phyloP scores from a whole-genome alignment of 2,797 vertebrate species.

The Buphagus erythrorhynchus region DNA sequence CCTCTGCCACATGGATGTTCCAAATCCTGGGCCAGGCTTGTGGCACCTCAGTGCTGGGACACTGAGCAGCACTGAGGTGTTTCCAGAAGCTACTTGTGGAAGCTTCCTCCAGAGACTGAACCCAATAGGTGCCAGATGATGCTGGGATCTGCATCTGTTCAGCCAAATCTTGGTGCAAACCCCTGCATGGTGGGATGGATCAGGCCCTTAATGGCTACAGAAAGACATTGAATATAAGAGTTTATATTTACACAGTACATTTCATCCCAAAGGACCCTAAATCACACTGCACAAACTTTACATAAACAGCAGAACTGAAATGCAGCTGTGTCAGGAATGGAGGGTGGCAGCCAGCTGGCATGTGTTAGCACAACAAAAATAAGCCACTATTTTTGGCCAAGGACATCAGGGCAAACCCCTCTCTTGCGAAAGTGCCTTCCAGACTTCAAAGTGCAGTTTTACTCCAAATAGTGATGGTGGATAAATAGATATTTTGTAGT shows the following conservation, averaged over 20 bases:
- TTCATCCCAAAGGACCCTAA: conserved; percentile 38
- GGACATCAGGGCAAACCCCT: conserved; percentile 51
- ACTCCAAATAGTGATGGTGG: background rate
- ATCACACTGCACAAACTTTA: conserved; percentile 41
- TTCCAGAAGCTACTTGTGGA: background rate
- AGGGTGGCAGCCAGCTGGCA: conserved; percentile 60
- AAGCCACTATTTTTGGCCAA: conserved; percentile 71
- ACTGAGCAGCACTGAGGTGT: background rate
- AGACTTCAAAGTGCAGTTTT: conserved; percentile 22
- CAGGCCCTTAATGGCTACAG: background rate
- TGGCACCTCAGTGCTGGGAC: background rate
- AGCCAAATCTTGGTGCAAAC: background rate
- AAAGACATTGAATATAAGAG: background rate
- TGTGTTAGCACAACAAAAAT: conserved; percentile 25
- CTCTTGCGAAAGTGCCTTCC: conserved; percentile 28
- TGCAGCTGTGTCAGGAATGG: conserved; percentile 22
- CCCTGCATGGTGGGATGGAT: background rate
- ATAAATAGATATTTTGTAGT: background rate
- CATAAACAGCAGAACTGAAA: conserved; percentile 49
- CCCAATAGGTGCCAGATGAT: background rate
- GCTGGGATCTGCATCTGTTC: background rate
- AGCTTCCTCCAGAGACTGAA: background rate
- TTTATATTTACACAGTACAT: conserved; percentile 1
- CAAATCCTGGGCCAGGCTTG: background rate
- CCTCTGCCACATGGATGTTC: background rate